Percentiles rank a stretch among this genome's conserved stretches.
These are phyloP conservation scores for Pangasius larnaudii DNA, from an alignment of 2,797 vertebrate genomes.

Conservation along the genomic window DNA sequence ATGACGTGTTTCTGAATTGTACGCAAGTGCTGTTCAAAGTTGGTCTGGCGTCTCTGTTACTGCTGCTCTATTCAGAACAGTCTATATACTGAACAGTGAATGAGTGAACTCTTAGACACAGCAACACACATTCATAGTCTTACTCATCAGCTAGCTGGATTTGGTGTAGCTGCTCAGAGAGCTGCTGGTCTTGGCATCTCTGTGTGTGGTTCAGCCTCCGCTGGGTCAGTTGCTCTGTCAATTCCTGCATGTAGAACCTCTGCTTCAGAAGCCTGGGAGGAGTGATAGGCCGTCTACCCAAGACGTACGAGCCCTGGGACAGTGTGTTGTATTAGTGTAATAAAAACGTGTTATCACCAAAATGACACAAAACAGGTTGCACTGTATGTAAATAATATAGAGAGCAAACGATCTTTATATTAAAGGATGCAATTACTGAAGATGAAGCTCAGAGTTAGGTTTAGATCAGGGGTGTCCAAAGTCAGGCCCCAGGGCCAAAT, in stretches of 20 bases:
- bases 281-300: slow-evolving; percentile 75
- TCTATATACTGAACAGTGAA: not conserved
- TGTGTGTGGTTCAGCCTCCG: slow-evolving; percentile 60
- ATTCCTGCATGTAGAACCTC: slow-evolving; percentile 71
- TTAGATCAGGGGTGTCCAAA: not conserved
- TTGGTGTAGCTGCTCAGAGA: slow-evolving; percentile 5
- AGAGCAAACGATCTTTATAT: too few relatives aligned
- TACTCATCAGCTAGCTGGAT: slow-evolving; percentile 46
- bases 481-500: not conserved
- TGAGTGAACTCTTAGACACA: not conserved
- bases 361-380: not conserved
- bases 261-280: slow-evolving; percentile 70
- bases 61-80: not conserved
- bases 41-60: not conserved
- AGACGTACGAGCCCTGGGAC: slow-evolving; percentile 78
- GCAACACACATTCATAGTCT: slow-evolving; percentile 24
- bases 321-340: not conserved
- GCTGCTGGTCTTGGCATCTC: slow-evolving; percentile 66
- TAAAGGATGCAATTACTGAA: not conserved
- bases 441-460: not conserved
- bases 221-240: slow-evolving; percentile 72
- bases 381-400: not conserved
- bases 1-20: not conserved
- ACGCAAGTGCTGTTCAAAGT: not conserved
- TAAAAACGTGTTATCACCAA: not conserved